Conservation (phyloP, 2,113 vertebrate genomes). For the Menidia beryllina region DNA sequence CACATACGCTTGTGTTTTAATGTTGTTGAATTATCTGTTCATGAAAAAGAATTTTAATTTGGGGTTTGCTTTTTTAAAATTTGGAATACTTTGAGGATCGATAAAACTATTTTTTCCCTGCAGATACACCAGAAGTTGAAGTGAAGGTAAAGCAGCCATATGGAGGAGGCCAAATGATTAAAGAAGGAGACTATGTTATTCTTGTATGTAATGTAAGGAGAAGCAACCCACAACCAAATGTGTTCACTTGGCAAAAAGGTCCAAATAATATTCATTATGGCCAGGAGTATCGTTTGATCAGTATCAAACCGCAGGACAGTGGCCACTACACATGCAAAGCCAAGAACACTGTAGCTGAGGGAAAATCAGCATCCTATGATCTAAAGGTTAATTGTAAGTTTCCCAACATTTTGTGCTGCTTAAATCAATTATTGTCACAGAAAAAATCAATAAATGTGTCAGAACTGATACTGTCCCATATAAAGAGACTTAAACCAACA, state of each 20-base stretch:
- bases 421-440: background rate
- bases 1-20: no score
- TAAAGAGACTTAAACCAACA: background rate
- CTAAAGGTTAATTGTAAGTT: constrained; percentile 61
- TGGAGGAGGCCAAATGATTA: accelerated
- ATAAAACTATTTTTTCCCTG: constrained; percentile 19
- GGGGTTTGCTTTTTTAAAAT: no score
- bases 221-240: background rate
- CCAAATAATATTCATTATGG: accelerated
- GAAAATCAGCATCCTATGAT: accelerated
- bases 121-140: constrained; percentile 64
- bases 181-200: background rate
- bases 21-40: no score
- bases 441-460: background rate
- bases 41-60: no score
- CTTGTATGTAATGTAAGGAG: constrained; percentile 45
- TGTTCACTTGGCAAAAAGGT: constrained; percentile 30
- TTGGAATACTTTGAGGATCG: background rate
- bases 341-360: accelerated
- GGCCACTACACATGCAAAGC: constrained; percentile 30
- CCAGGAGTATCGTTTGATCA: accelerated
- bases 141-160: accelerated
- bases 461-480: background rate
- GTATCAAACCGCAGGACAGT: background rate
- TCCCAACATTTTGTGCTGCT: background rate